Conservation (phyloP, 2,888 invertebrate species). For the Sycophila texana region DNA sequence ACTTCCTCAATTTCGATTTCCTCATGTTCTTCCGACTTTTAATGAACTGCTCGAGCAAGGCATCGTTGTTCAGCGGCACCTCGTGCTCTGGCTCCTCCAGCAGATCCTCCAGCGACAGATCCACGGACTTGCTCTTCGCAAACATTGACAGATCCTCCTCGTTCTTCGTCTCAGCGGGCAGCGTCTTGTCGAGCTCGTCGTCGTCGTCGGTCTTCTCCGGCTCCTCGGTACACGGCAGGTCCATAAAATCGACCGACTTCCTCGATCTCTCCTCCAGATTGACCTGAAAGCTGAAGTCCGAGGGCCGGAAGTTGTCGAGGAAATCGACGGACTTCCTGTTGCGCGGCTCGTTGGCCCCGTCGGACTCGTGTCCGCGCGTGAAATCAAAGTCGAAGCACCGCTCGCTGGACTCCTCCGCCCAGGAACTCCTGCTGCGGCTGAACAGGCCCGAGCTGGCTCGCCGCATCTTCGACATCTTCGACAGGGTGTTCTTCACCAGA, state of each 20-base stretch:
- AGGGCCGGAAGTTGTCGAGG: background rate
- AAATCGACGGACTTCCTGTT: slow-evolving; percentile 23
- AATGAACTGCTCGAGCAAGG: background rate
- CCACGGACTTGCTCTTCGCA: slow-evolving; percentile 5
- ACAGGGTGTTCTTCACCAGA: slow-evolving; percentile 16
- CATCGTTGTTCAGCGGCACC: background rate
- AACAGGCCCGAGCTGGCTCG: slow-evolving; percentile 33
- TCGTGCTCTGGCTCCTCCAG: background rate
- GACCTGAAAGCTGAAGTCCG: slow-evolving; percentile 2
- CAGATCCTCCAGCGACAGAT: slow-evolving; percentile 1
- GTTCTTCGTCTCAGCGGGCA: background rate
- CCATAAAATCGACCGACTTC: background rate
- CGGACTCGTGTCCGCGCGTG: slow-evolving; percentile 12
- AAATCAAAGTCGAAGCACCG: slow-evolving; percentile 27
- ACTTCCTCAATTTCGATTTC: background rate
- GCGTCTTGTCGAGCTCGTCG: background rate
- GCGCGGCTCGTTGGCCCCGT: background rate
- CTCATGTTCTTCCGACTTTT: background rate
- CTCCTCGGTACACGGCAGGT: background rate
- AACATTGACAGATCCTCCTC: background rate
- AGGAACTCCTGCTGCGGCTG: slow-evolving; percentile 77
- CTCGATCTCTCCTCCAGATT: background rate
- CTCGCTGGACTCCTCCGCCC: slow-evolving; percentile 80
- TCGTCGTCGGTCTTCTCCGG: background rate
- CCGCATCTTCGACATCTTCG: slow-evolving; percentile 35